phyloP scores from a whole-genome alignment of 2,113 vertebrate species.

The Xenopus laevis region DNA sequence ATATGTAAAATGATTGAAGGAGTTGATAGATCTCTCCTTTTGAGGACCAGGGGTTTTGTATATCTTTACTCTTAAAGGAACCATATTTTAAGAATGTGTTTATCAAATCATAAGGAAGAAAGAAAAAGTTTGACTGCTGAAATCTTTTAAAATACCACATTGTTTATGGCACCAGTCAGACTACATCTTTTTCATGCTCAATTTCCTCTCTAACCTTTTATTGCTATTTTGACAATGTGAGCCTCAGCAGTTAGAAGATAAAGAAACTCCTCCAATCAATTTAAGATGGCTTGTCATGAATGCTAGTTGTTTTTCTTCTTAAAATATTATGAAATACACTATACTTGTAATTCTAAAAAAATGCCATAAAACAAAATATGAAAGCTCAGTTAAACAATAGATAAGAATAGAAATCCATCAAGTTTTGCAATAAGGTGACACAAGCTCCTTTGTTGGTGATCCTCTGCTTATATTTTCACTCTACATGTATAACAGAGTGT shows the following conservation, averaged over 20 bases:
- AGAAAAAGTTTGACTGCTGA: neutral
- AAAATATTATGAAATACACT: constrained; percentile 5
- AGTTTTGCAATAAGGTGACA: too few relatives aligned
- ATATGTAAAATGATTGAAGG: neutral
- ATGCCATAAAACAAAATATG: neutral
- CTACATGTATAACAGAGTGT: too few relatives aligned
- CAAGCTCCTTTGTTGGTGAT: too few relatives aligned
- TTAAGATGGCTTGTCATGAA: neutral
- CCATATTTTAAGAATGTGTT: neutral
- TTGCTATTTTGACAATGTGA: constrained; percentile 15
- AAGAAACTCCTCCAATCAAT: neutral
- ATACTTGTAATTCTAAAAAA: neutral
- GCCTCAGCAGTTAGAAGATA: constrained; percentile 5
- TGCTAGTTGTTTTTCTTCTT: constrained; percentile 1
- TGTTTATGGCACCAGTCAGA: constrained; percentile 8
- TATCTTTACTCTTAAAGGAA: neutral
- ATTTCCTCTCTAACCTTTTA: constrained; percentile 6
- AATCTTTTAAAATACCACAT: neutral
- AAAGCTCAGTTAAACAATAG: neutral
- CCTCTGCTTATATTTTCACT: too few relatives aligned
- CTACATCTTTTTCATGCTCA: neutral
- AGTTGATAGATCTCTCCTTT: neutral
- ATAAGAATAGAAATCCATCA: neutral
- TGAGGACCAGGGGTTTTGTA: neutral
- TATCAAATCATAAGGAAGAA: constrained; percentile 10